A percentile compares a stretch with the other conserved stretches of the same genome.
phyloP scores from a whole-genome alignment of 2,888 invertebrate species.

The Xylota sylvarum region DNA sequence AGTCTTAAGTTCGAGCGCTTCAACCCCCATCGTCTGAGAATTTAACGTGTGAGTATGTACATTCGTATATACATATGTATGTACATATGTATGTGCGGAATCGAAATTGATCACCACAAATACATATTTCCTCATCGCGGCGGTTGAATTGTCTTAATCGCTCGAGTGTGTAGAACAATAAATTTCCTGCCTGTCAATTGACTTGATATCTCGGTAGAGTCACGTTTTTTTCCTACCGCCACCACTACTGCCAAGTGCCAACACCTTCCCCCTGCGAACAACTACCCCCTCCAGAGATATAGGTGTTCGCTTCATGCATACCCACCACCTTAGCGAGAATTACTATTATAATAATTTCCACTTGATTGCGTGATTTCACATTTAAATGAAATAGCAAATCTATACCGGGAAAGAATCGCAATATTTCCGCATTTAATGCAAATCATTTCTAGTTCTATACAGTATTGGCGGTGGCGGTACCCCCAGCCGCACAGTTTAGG shows the following conservation, averaged over 20 bases:
- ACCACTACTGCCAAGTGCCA: background rate
- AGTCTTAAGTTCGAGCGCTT: conserved; percentile 60
- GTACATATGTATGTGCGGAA: conserved; percentile 48
- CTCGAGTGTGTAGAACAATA: conserved; percentile 76
- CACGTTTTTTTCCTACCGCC: conserved; percentile 67
- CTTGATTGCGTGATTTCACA: conserved; percentile 76
- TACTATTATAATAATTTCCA: conserved; percentile 75
- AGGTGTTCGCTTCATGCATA: conserved; percentile 22
- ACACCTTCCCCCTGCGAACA: conserved; percentile 10
- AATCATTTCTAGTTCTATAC: conserved; percentile 64
- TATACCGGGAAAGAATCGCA: conserved; percentile 73
- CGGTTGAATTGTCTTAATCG: conserved; percentile 75
- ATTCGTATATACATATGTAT: no score
- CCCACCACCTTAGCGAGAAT: conserved; percentile 55
- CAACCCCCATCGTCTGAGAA: conserved; percentile 64
- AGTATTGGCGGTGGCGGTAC: conserved; percentile 49
- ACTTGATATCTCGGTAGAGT: conserved; percentile 65
- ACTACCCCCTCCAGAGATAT: conserved; percentile 3
- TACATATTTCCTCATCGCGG: conserved; percentile 68
- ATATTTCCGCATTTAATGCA: conserved; percentile 75
- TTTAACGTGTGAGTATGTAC: background rate
- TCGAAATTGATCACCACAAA: conserved; percentile 69
- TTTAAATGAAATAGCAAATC: conserved; percentile 68
- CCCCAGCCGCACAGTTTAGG: conserved; percentile 49
- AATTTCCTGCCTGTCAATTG: conserved; percentile 77